Evolutionary conservation across 1,140 invertebrate species (phyloP).

Genomic region (Zaprionus taronus): DNA sequence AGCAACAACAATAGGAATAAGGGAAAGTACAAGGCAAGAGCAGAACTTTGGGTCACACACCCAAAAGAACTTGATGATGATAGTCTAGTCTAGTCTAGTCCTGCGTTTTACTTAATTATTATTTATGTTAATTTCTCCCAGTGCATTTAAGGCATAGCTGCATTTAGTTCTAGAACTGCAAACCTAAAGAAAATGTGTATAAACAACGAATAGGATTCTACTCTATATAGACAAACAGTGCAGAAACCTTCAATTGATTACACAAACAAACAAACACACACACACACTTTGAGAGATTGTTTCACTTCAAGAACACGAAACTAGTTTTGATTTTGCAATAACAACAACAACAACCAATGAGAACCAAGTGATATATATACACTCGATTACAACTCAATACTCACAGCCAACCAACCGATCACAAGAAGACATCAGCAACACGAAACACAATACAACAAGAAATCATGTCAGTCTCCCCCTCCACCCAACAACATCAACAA

Average conservation of each 20-base stretch:
- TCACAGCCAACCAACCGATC: slow-evolving; percentile 39
- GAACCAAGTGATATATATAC: slow-evolving; percentile 28
- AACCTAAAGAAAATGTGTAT: slow-evolving; percentile 11
- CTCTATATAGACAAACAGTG: slow-evolving; percentile 17
- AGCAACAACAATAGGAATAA: slow-evolving; percentile 31
- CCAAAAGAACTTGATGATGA: slow-evolving; percentile 15
- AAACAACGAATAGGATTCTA: background rate
- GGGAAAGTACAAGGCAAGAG: slow-evolving; percentile 16
- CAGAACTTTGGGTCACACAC: slow-evolving; percentile 18
- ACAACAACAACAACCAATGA: slow-evolving; percentile 12
- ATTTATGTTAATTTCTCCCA: background rate
- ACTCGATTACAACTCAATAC: slow-evolving; percentile 43
- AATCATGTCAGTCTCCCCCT: background rate
- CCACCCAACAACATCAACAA: slow-evolving; percentile 9
- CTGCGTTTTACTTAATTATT: slow-evolving; percentile 11
- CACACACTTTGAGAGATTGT: background rate
- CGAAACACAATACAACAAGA: slow-evolving; percentile 36
- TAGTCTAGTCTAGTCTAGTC: slow-evolving; percentile 10
- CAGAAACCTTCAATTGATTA: slow-evolving; percentile 17
- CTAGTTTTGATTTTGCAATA: slow-evolving; percentile 36
- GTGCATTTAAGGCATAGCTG: slow-evolving; percentile 9
- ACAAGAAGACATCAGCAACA: slow-evolving; percentile 44
- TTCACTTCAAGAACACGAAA: slow-evolving; percentile 26
- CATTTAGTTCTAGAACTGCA: slow-evolving; percentile 35
- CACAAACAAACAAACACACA: slow-evolving; percentile 8